Evolutionary conservation across 2,888 invertebrate genomes (phyloP).

Genomic region (Rutpela maculata): DNA sequence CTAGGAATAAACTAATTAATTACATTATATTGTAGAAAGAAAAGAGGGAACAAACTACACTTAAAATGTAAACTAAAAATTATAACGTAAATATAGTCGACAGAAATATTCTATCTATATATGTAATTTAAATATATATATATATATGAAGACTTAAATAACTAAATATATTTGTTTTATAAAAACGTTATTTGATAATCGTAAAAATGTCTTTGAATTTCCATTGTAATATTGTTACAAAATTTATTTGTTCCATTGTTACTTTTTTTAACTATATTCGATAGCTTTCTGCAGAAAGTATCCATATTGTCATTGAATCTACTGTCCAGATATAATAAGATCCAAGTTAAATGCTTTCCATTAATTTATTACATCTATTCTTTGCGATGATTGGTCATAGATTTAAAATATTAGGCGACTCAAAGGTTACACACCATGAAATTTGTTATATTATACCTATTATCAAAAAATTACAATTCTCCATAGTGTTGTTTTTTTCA

Average conservation of each 20-base stretch:
- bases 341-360: too few relatives aligned
- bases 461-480: too few relatives aligned
- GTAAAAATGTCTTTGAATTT: neutral
- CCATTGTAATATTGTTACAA: constrained; percentile 1
- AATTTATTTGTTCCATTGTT: neutral
- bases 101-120: constrained; percentile 5
- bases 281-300: constrained; percentile 17
- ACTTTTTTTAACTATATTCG: neutral
- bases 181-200: neutral
- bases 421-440: too few relatives aligned
- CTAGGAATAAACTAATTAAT: constrained; percentile 14
- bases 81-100: constrained; percentile 21
- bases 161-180: neutral
- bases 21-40: constrained; percentile 25
- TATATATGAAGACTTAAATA: constrained; percentile 3
- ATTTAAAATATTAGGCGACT: too few relatives aligned
- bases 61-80: constrained; percentile 39
- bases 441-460: too few relatives aligned
- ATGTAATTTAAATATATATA: too few relatives aligned
- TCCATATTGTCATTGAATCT: neutral
- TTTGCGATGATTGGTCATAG: too few relatives aligned
- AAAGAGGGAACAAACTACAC: constrained; percentile 45
- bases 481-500: too few relatives aligned
- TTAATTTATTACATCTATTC: too few relatives aligned
- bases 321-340: too few relatives aligned